Evolutionary conservation across 2,797 vertebrate species (phyloP).

Genomic region (Takifugu ocellatus): DNA sequence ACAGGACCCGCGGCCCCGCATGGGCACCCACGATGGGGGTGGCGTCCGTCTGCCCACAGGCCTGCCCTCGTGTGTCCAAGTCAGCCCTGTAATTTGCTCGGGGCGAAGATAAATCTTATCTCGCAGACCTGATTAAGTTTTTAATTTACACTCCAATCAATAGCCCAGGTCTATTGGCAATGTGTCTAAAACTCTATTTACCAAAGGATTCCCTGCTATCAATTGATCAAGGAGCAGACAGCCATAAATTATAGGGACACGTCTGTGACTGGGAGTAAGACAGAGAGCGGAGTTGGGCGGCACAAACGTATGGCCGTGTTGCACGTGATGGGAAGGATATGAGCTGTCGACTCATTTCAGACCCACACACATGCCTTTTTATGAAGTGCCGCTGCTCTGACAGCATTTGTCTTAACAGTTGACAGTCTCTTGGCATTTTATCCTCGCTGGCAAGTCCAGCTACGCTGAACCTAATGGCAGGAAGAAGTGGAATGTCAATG

Average conservation of each 20-base stretch:
- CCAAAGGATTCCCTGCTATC: constrained; percentile 98
- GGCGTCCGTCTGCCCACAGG: constrained; percentile 56
- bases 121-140: constrained; percentile 98
- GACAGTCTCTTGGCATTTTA: constrained; percentile 28
- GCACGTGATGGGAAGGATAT: constrained; percentile 52
- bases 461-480: constrained; percentile 2
- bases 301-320: constrained; percentile 14
- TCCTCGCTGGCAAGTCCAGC: constrained; percentile 7
- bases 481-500: constrained; percentile 32
- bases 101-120: constrained; percentile 84
- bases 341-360: constrained; percentile 35
- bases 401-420: constrained; percentile 23
- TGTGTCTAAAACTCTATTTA: constrained; percentile 99
- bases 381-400: constrained; percentile 19
- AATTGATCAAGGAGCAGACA: constrained; percentile 98
- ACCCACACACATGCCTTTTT: constrained; percentile 20
- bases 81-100: constrained; percentile 79
- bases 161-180: constrained; percentile 99
- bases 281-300: constrained; percentile 2
- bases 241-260: constrained; percentile 89
- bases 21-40: constrained; percentile 60
- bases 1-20: constrained; percentile 16
- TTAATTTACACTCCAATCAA: constrained; percentile 99
- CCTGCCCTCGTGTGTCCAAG: constrained; percentile 66
- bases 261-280: constrained; percentile 28